phyloP scores from a whole-genome alignment of 2,113 vertebrate species.

The Dicerorhinus sumatrensis region DNA sequence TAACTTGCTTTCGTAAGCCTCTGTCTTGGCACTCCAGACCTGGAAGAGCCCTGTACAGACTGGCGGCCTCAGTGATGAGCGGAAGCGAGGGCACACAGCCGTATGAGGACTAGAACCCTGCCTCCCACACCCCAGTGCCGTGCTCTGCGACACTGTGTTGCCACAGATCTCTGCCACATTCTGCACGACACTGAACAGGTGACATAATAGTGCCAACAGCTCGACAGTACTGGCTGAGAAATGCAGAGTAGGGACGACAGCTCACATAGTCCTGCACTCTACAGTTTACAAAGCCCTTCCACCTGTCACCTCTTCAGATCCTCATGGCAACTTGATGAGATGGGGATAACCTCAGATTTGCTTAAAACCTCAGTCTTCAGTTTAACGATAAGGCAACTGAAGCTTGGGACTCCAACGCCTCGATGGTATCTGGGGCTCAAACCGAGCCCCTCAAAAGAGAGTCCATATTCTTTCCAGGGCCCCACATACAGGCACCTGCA shows the following conservation, averaged over 20 bases:
- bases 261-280: fast-evolving
- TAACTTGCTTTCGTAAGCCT: neutral
- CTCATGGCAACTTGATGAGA: fast-evolving
- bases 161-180: fast-evolving
- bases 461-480: neutral
- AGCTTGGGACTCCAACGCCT: neutral
- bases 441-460: neutral
- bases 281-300: neutral
- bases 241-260: fast-evolving
- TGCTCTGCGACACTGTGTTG: too few species aligned
- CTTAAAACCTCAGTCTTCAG: neutral
- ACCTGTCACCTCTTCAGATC: neutral
- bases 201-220: fast-evolving
- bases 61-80: fast-evolving
- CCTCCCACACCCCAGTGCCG: fast-evolving
- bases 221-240: fast-evolving
- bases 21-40: neutral
- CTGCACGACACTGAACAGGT: fast-evolving
- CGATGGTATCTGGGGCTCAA: neutral
- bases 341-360: neutral
- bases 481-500: fast-evolving
- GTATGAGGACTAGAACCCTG: fast-evolving
- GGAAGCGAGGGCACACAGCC: neutral
- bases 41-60: neutral
- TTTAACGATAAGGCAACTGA: neutral